Evolutionary conservation across 2,888 invertebrate genomes (phyloP), one percentile per base, ranked within the genome.

Genomic region (Cepaea hortensis): DNA sequence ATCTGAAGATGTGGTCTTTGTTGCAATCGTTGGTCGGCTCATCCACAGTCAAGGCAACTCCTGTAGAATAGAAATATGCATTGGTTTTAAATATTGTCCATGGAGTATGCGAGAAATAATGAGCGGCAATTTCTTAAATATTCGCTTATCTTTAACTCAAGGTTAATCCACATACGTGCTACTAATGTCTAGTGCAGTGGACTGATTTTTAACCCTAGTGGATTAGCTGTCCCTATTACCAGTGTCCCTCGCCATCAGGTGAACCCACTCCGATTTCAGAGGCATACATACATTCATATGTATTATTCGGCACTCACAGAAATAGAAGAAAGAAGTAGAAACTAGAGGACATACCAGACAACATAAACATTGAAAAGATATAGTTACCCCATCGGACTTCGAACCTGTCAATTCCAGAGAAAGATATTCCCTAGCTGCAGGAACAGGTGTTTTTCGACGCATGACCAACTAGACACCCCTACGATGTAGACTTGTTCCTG

Each of bases 1-100:
- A 93, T n/a, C 72, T 77, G 82, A 92, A 92, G 65, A 85, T 87
- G 11, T 81, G 82, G 23, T 87, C 87, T 0, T 73, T 23, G 6
- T 23, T 6, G 46, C 90, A 90, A 3, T 76, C 35, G 20, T 61
- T 55, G 15, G 15, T 1, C 5, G 65, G 70, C 18, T 82, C 85
- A 3, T 79, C 79, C 18, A 62, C 3, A 61, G 35, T 11, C 11
- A 35, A 23, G 23, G 62, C 79, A 5, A 35, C 62, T 15, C 79
- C 79, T 79, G 79, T 6, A 15, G 35, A 61, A 35, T 0, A 79
- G 62, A 79, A 62, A 35, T 15, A 13, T n/a, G 5, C 0, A 7
- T 18, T 77, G 3, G 18, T 50, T 20, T 13, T 18, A 6, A 13
- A 48, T 46, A 13, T 5, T 48, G 35, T 35, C 35, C 35, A 35